Evolutionary conservation across 2,888 invertebrate genomes (phyloP).

Genomic region (Schizaphis graminum): DNA sequence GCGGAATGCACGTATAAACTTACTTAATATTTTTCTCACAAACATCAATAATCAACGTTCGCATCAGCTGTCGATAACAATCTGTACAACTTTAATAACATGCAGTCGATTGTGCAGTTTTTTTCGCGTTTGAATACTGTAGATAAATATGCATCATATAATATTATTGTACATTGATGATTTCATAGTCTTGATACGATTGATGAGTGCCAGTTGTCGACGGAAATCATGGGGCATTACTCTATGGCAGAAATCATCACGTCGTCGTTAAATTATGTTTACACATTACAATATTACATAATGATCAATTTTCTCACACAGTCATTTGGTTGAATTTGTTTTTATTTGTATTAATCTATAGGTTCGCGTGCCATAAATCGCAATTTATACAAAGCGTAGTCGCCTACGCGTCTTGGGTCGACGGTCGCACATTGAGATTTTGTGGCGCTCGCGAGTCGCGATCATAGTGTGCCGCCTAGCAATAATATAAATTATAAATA

Average conservation of each 20-base stretch:
- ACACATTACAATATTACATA: background rate
- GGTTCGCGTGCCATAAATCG: background rate
- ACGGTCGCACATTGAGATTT: background rate
- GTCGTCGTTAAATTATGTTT: background rate
- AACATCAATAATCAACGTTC: background rate
- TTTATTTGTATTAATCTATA: background rate
- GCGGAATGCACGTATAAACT: background rate
- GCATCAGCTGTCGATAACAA: background rate
- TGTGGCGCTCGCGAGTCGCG: background rate
- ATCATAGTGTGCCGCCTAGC: background rate
- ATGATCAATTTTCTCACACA: conserved; percentile 18
- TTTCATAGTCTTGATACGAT: background rate
- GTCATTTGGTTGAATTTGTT: conserved; percentile 10
- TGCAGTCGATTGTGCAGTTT: background rate
- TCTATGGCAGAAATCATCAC: background rate
- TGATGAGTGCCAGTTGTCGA: background rate
- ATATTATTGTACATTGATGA: background rate
- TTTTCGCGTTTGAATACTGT: background rate
- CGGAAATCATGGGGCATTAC: background rate
- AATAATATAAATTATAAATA: background rate
- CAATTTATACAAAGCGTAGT: background rate
- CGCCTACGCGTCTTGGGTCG: background rate
- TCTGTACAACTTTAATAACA: background rate
- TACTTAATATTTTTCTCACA: background rate
- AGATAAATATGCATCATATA: background rate